Evolutionary conservation across 2,113 vertebrate genomes (phyloP), one percentile per base, ranked within the genome.

Genomic region (Entomyzon cyanotis): DNA sequence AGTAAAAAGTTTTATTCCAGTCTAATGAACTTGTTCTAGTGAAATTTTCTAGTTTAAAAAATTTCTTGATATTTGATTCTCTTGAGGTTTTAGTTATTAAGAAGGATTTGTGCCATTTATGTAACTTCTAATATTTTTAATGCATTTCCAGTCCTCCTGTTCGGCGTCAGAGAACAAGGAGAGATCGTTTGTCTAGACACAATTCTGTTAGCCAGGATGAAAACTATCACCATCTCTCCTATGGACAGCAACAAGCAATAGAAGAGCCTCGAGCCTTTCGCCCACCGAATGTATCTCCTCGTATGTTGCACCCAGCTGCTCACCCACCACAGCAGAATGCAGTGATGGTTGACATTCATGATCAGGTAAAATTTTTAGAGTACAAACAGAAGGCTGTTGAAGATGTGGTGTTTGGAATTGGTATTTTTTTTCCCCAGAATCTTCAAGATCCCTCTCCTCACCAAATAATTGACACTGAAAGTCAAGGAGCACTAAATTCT

Each of bases 251-350:
- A 58, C 98, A 98, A 94, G 98, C 98, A 93, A 98, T 99, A 96
- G 99, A 99, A 95, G 99, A 99, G 96, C 99, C 99, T 65, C 98
- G 98, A 89, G 99, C 99, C 95, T 99, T 99, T 96, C 99, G 99
- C 95, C 99, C 99, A 53, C 99, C 99, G 22, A 98, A 99, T 89
- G 97, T 99, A 96, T 99, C 99, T 35, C 98, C 99, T n/a, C 98
- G 98, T 91, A 97, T 99, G 93, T 98, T 99, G 94, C 99, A 99
- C 90, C 99, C 99, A 33, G 98, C 99, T 73, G 98, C 98, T 95
- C 99, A 99, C 82, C 98, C 98, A 63, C 98, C 99, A 84, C 99
- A 99, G 97, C 99, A 99, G 94, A 99, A 99, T 64, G 97, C 99
- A 82, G 97, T 99, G 93, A 98, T 99, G 95, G 98, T 99, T 97